Base-by-base conservation (phyloP, 2,113 vertebrate species). In the Nyctibius bracteatus region DNA sequence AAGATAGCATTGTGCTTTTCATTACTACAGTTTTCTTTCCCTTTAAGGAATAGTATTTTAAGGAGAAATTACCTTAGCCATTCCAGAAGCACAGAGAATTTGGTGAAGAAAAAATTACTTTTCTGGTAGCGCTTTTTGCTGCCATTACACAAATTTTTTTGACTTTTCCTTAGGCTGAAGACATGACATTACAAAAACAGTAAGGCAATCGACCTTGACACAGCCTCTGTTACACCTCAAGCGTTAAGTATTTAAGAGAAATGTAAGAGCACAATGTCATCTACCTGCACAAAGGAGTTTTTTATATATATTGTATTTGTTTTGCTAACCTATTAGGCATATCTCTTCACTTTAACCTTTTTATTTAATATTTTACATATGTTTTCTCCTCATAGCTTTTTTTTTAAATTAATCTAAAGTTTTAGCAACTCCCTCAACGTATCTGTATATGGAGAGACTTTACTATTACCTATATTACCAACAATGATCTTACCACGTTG, bases 401-500 rank as follows among this genome's bases (percentile, higher is more conserved):
- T 55, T 67, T 23, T 24, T 15, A n/a, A 67, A 75, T 20, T 25
- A 67, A 67, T 15, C 25, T 57, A 6, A 51, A 78, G 47, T 41
- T 91, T 51, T 57, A 75, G 22, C 5, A 2, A 55, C 24, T 80
- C 28, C 19, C 30, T 39, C 27, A 39, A 27, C 7, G 5, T n/a
- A 31, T 49, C 35, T 37, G 24, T 51, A 52, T 8, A 47, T 16
- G 3, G 49, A 73, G 25, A 41, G 13, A 30, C 9, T n/a, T 51
- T 12, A 14, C 44, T 57, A 74, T 52, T 79, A 37, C 18, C 15
- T 71, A 6, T 35, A 65, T n/a, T 77, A 88, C 22, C 43, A 79
- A 46, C 10, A 37, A 23, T 1, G 1, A 17, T 15, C 65, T 68
- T 33, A 43, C 37, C 0, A 0, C 1, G 4, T 14, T 2, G 1